Conservation (phyloP, 1,140 invertebrate genomes). For the Ylistrum balloti region DNA sequence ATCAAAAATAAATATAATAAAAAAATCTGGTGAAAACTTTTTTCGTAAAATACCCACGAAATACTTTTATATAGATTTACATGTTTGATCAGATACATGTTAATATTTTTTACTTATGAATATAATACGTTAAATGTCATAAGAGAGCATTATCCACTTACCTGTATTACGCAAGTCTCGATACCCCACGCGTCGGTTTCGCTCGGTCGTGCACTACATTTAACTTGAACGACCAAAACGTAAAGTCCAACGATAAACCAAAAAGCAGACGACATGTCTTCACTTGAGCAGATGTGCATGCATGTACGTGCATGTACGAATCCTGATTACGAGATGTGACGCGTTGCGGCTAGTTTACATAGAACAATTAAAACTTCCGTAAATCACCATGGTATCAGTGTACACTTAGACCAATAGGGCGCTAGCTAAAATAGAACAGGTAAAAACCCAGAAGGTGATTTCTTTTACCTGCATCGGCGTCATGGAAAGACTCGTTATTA, state of each 20-base stretch:
- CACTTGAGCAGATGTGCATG: not conserved
- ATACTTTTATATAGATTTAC: too few relatives aligned
- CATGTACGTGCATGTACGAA: constrained; percentile 30
- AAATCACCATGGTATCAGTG: not conserved
- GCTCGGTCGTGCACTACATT: not conserved
- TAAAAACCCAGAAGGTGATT: not conserved
- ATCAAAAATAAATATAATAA: not conserved
- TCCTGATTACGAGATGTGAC: not conserved
- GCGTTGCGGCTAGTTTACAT: not conserved
- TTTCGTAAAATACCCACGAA: not conserved
- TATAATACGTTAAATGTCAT: too few relatives aligned
- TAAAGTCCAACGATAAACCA: not conserved
- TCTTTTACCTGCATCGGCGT: not conserved
- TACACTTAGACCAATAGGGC: not conserved
- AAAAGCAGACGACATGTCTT: not conserved
- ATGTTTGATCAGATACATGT: not conserved
- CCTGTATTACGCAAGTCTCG: not conserved
- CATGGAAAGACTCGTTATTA: too few relatives aligned
- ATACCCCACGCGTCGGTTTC: not conserved
- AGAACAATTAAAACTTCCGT: constrained; percentile 19
- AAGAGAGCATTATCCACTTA: not conserved
- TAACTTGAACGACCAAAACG: not conserved
- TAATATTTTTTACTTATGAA: not conserved
- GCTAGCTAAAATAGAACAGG: not conserved
- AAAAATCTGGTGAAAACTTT: not conserved